Conservation (phyloP, 2,888 invertebrate genomes). For the Macroteleia sp. region DNA sequence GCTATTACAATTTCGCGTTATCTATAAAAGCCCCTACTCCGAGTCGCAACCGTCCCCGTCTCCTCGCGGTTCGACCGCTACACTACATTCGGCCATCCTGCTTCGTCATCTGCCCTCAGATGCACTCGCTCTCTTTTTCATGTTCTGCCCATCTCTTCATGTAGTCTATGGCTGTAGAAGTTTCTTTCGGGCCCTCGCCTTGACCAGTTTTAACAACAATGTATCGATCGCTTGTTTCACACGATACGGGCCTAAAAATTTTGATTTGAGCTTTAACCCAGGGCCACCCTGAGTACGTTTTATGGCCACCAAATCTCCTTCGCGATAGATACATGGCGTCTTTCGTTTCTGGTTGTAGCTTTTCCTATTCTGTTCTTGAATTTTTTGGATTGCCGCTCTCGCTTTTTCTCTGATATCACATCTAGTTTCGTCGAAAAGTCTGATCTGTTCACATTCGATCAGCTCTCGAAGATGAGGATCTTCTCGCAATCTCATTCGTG, state of each 20-base stretch:
- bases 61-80: too few relatives aligned
- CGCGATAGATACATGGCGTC: not conserved
- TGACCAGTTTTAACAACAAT: not conserved
- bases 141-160: not conserved
- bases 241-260: not conserved
- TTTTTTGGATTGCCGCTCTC: not conserved
- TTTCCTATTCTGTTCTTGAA: not conserved
- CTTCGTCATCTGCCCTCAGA: not conserved
- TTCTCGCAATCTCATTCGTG: too few relatives aligned
- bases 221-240: not conserved
- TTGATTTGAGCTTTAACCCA: not conserved
- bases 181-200: not conserved
- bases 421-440: too few relatives aligned
- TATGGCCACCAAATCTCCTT: not conserved
- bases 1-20: too few relatives aligned
- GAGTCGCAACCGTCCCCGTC: too few relatives aligned
- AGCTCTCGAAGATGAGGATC: too few relatives aligned
- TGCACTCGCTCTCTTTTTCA: not conserved
- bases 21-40: too few relatives aligned
- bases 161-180: not conserved
- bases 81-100: slow-evolving; percentile 18
- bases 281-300: slow-evolving; percentile 3
- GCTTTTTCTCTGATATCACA: too few relatives aligned
- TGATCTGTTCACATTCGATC: too few relatives aligned
- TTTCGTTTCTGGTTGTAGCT: not conserved